phyloP scores from a whole-genome alignment of 2,888 invertebrate genomes.

The Pammene aurita region DNA sequence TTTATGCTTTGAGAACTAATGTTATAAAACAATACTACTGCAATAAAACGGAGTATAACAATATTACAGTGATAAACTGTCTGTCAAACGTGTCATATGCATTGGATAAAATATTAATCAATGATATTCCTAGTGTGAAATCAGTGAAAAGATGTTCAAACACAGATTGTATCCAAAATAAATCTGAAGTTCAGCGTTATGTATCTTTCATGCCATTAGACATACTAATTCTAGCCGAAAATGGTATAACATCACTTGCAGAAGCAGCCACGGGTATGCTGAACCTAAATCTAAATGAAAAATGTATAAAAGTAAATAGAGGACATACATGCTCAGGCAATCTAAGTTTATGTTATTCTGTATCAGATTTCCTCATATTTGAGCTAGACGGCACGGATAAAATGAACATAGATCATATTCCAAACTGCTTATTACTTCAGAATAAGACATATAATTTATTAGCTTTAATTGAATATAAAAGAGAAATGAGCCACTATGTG shows the following conservation, averaged over 20 bases:
- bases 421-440: neutral
- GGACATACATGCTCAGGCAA: neutral
- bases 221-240: neutral
- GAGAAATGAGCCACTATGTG: neutral
- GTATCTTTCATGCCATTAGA: constrained; percentile 1
- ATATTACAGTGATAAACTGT: neutral
- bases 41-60: neutral
- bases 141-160: neutral
- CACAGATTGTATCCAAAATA: constrained; percentile 1
- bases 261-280: neutral
- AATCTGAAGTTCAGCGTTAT: neutral
- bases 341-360: constrained; percentile 5
- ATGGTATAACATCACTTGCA: neutral
- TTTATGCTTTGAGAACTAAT: neutral
- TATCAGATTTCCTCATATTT: neutral
- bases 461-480: constrained; percentile 1
- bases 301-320: neutral
- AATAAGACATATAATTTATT: neutral
- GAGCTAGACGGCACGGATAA: neutral
- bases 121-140: neutral
- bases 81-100: constrained; percentile 2
- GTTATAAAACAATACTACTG: neutral
- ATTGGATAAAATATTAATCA: constrained; percentile 1
- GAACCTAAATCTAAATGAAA: neutral
- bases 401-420: neutral